A percentile compares a stretch with the other conserved stretches of the same genome.
These are phyloP conservation scores for Cyprinodon diabolis DNA, from an alignment of 2,797 vertebrate species.

Conservation along the genomic window DNA sequence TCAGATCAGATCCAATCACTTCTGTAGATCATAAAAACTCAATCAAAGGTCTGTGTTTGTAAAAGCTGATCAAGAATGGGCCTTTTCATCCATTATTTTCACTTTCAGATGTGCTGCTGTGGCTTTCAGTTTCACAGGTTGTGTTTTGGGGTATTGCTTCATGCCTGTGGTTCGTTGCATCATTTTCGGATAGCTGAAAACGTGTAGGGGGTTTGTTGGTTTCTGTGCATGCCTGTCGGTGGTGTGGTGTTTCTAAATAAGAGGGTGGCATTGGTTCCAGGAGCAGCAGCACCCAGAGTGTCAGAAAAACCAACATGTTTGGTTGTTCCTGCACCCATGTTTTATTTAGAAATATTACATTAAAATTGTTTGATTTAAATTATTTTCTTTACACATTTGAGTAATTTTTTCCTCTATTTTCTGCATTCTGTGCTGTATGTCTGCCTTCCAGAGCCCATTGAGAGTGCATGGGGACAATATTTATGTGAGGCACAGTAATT, in stretches of 20 bases:
- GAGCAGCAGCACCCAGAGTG: neutral
- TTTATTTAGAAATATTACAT: neutral
- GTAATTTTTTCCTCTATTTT: constrained; percentile 28
- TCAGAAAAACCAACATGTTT: constrained; percentile 3
- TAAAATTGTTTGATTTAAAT: neutral
- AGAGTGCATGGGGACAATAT: constrained; percentile 99
- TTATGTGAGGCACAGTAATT: constrained; percentile 99
- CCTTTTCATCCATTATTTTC: constrained; percentile 38
- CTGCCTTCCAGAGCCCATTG: constrained; percentile 92
- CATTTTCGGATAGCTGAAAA: constrained; percentile 21
- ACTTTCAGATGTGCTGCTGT: constrained; percentile 44
- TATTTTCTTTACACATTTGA: neutral
- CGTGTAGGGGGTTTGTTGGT: constrained; percentile 34
- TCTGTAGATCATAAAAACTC: constrained; percentile 21
- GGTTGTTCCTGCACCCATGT: constrained; percentile 37
- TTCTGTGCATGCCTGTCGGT: constrained; percentile 30
- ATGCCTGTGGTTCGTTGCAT: constrained; percentile 19
- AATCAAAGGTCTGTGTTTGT: constrained; percentile 11
- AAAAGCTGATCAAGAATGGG: constrained; percentile 44
- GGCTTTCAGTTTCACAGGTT: constrained; percentile 61
- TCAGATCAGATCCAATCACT: constrained; percentile 13
- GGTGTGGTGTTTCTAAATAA: constrained; percentile 24
- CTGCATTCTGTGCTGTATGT: constrained; percentile 71
- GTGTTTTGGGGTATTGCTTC: constrained; percentile 39
- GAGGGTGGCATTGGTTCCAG: constrained; percentile 27